Base-by-base conservation (phyloP, 2,113 vertebrate genomes). In the Festucalex cinctus region DNA sequence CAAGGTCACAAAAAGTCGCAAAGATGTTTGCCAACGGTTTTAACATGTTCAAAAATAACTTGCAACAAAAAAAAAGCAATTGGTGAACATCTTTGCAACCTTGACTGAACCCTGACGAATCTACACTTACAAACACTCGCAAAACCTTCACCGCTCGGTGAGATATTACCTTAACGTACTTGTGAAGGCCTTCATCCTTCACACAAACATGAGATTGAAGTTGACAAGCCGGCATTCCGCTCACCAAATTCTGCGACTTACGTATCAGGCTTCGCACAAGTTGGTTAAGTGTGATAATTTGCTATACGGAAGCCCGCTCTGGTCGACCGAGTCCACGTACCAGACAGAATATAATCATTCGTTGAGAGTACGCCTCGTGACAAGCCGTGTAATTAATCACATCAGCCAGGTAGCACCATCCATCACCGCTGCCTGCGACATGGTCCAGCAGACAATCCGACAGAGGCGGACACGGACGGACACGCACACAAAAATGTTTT, bases 351-450 rank as follows among this genome's bases (percentile, higher is more conserved):
- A 22, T 77, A 79, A 6, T 74, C 59, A 83, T 81, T 85, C 69
- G 44, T 76, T 44, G 12, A 3, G 70, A 67, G 78, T 81, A 16
- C 9, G 54, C 51, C 58, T 56, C 1, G 14, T 76, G 78, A 86
- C 79, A 83, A 65, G 58, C 43, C 54, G 63, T 65, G 79, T 85
- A 87, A 89, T 90, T 87, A 83, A 89, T 88, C 81, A 88, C 66
- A 59, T 58, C 1, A 49, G 57, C 66, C 59, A 70, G 76, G 70
- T 57, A 73, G 77, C 79, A 57, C 24, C 79, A 87, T 90, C 87
- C 81, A 82, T 89, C 87, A 88, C 35, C 0, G 6, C 63, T 37
- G 69, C 77, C 71, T 65, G 56, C 58, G 80, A 75, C 73, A 77
- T 36, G 69, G 65, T 57, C 66, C 71, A 61, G 69, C 63, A 67